phyloP scores from a whole-genome alignment of 2,797 vertebrate genomes.

The Sebastes kiyomatsui region DNA sequence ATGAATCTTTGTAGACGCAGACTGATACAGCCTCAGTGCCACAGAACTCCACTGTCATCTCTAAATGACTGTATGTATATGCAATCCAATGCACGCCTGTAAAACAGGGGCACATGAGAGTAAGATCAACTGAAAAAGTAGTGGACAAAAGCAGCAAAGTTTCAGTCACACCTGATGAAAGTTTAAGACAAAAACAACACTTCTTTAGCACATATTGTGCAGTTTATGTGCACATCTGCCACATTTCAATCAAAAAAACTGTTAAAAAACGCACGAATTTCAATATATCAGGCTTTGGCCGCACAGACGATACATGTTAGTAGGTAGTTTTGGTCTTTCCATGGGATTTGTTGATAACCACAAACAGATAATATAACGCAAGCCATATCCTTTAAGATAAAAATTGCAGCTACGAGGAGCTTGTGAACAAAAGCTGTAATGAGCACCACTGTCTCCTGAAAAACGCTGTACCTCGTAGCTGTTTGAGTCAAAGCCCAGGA shows the following conservation, averaged over 20 bases:
- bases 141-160: neutral
- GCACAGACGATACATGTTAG: neutral
- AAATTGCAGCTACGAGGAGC: neutral
- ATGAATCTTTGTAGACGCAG: neutral
- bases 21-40: neutral
- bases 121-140: neutral
- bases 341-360: constrained; percentile 1
- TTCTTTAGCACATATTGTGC: neutral
- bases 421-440: constrained; percentile 21
- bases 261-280: neutral
- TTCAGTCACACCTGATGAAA: neutral
- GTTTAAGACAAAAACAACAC: neutral
- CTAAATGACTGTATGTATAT: neutral
- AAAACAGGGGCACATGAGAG: neutral
- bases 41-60: neutral
- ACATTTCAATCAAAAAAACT: neutral
- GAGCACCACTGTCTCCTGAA: constrained; percentile 26
- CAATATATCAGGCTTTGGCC: neutral
- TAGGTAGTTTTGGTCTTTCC: neutral
- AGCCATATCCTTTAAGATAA: constrained; percentile 2
- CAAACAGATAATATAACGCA: neutral
- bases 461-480: constrained; percentile 14
- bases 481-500: constrained; percentile 46
- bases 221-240: neutral
- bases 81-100: neutral